phyloP scores from a whole-genome alignment of 2,797 vertebrate genomes.

The Kryptolebias ocellatus region DNA sequence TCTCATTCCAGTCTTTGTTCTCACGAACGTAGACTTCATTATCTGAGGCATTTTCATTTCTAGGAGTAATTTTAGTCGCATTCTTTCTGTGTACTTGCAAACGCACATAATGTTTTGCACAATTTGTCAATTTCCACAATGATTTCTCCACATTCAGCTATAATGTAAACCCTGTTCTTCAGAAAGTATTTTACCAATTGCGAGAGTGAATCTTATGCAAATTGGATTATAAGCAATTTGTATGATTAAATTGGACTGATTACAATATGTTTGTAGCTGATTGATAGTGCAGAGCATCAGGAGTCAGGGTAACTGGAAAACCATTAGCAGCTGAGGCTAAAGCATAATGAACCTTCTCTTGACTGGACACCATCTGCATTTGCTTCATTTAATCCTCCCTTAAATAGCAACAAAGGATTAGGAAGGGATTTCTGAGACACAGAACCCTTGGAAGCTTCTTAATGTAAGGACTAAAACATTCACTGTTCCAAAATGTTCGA shows the following conservation, averaged over 20 bases:
- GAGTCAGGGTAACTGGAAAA: conserved; percentile 45
- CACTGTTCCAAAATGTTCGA: conserved; percentile 68
- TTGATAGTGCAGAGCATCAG: conserved; percentile 57
- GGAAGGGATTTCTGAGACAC: conserved; percentile 76
- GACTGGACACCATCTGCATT: conserved; percentile 75
- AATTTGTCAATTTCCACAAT: neutral
- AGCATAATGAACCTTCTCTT: conserved; percentile 71
- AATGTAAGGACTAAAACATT: conserved; percentile 67
- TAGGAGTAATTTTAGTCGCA: conserved; percentile 21
- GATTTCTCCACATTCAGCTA: conserved; percentile 12
- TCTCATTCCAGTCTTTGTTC: conserved; percentile 33
- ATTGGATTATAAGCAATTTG: conserved; percentile 68
- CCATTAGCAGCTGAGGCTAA: conserved; percentile 51
- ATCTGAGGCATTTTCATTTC: conserved; percentile 37
- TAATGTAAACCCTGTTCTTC: conserved; percentile 12
- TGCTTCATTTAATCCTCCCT: conserved; percentile 80
- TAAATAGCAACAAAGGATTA: conserved; percentile 82
- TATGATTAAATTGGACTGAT: conserved; percentile 42
- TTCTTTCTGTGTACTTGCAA: neutral
- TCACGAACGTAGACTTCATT: conserved; percentile 10
- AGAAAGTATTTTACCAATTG: conserved; percentile 28
- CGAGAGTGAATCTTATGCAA: conserved; percentile 63
- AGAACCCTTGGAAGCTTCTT: conserved; percentile 70
- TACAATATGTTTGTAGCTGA: conserved; percentile 69
- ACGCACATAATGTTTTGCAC: neutral